Evolutionary conservation across 1,140 invertebrate species (phyloP).

Genomic region (Tribolium castaneum): DNA sequence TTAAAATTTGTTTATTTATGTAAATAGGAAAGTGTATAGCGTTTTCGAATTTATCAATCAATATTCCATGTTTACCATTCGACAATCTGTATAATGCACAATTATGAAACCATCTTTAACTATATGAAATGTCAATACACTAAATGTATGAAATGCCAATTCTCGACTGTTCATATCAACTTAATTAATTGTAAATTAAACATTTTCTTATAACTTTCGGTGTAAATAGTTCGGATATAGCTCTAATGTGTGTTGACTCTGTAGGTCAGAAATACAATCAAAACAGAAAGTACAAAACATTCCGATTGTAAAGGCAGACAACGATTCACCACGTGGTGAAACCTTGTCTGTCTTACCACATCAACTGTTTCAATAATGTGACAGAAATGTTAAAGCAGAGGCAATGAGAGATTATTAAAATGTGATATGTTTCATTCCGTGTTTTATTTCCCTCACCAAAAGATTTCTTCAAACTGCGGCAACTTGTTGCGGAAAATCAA

Average conservation of each 20-base stretch:
- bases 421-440: conserved; percentile 51
- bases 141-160: conserved; percentile 45
- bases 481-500: background rate
- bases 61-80: conserved; percentile 37
- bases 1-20: conserved; percentile 31
- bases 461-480: background rate
- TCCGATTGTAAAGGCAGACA: conserved; percentile 10
- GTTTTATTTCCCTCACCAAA: conserved; percentile 6
- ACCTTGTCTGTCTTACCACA: background rate
- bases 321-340: background rate
- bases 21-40: conserved; percentile 33
- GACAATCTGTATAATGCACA: conserved; percentile 49
- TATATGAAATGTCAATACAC: conserved; percentile 47
- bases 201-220: conserved; percentile 45
- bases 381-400: conserved; percentile 29
- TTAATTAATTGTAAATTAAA: conserved; percentile 44
- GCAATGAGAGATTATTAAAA: conserved; percentile 48
- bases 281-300: conserved; percentile 45
- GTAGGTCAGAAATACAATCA: conserved; percentile 47
- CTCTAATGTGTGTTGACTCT: conserved; percentile 43
- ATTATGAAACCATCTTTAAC: conserved; percentile 41
- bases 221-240: conserved; percentile 46
- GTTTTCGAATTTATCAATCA: conserved; percentile 38
- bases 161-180: conserved; percentile 50
- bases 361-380: conserved; percentile 23